phyloP scores from a whole-genome alignment of 2,888 invertebrate species.

The Chouioia cunea region DNA sequence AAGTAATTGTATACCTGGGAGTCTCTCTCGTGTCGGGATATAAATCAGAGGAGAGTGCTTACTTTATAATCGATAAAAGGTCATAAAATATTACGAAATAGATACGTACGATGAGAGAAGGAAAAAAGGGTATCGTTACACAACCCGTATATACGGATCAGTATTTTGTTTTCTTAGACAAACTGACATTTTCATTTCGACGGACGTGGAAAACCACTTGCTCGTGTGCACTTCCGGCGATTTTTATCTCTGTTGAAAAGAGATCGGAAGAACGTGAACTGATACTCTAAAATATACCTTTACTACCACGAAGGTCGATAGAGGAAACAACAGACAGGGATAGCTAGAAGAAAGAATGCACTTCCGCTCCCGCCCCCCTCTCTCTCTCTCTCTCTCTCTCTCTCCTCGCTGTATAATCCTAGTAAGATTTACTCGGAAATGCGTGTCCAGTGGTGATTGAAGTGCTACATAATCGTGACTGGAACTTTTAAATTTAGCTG shows the following conservation, averaged over 20 bases:
- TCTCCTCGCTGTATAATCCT: neutral
- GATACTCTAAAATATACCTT: constrained; percentile 45
- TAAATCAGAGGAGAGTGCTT: too few species aligned
- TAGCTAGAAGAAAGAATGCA: constrained; percentile 36
- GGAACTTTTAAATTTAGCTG: too few species aligned
- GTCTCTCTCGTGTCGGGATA: too few species aligned
- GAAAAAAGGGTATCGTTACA: too few species aligned
- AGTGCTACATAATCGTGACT: too few species aligned
- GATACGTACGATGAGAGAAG: too few species aligned
- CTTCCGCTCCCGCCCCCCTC: constrained; percentile 24
- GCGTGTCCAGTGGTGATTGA: neutral
- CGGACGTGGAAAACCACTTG: constrained; percentile 22
- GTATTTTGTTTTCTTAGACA: constrained; percentile 31
- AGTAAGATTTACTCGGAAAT: constrained; percentile 29
- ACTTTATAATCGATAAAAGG: too few species aligned
- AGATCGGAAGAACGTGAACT: constrained; percentile 54
- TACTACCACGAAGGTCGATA: constrained; percentile 41
- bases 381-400: neutral
- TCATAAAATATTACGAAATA: too few species aligned
- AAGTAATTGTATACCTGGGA: too few species aligned
- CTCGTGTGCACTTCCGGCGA: constrained; percentile 8
- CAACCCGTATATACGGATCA: too few species aligned
- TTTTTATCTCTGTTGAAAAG: constrained; percentile 33
- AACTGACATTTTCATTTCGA: neutral
- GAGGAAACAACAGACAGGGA: constrained; percentile 4